Conservation (phyloP, 2,113 vertebrate species). For the Poeciliopsis prolifica region DNA sequence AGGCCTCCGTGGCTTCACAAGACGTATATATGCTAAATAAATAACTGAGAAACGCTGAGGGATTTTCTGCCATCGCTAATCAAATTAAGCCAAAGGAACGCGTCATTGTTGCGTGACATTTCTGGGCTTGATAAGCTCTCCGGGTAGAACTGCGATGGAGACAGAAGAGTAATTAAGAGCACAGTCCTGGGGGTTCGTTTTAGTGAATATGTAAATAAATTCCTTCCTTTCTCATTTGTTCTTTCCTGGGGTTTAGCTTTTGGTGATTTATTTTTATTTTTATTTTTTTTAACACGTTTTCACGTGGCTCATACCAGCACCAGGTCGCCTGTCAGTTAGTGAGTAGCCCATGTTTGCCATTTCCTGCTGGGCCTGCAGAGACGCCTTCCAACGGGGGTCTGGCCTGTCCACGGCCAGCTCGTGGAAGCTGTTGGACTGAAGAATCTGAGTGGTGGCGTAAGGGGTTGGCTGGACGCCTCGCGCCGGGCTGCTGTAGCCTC, state of each 20-base stretch:
- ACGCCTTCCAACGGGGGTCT: conserved; percentile 94
- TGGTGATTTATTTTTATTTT: conserved; percentile 5
- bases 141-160: conserved; percentile 73
- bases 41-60: conserved; percentile 57
- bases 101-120: conserved; percentile 77
- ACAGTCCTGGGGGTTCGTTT: conserved; percentile 70
- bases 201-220: conserved; percentile 73
- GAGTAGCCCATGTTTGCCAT: conserved; percentile 92
- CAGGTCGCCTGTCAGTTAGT: conserved; percentile 90
- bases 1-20: conserved; percentile 36
- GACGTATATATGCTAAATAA: conserved; percentile 62
- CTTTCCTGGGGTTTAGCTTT: conserved; percentile 15
- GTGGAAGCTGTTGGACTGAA: conserved; percentile 96
- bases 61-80: conserved; percentile 72
- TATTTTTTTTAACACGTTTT: conserved; percentile 22
- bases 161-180: conserved; percentile 75
- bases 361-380: conserved; percentile 92
- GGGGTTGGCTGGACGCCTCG: conserved; percentile 90
- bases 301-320: conserved; percentile 82
- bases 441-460: conserved; percentile 94
- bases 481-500: conserved; percentile 90
- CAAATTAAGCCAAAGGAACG: conserved; percentile 75
- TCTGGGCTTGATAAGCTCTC: conserved; percentile 78
- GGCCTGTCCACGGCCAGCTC: conserved; percentile 93
- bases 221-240: conserved; percentile 32